These are phyloP conservation scores for Dorcus hopei DNA, from an alignment of 2,888 invertebrate genomes.

Conservation along the genomic window DNA sequence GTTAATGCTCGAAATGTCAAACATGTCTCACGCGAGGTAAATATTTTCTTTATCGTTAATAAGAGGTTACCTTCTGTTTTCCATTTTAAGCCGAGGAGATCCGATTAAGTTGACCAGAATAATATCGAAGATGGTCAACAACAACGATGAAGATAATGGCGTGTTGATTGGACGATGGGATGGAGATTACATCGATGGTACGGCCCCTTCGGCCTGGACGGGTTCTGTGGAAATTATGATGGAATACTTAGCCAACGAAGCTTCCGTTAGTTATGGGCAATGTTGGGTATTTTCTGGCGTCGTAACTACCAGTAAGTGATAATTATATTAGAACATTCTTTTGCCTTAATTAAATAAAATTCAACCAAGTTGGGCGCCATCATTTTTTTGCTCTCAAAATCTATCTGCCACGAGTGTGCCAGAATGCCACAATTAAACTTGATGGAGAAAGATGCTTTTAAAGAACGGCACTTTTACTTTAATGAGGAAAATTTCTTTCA, in stretches of 20 bases:
- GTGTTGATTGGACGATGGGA: constrained; percentile 73
- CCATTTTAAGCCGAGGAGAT: constrained; percentile 57
- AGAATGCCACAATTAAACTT: too few species aligned
- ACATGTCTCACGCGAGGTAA: constrained; percentile 46
- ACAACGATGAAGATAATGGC: constrained; percentile 69
- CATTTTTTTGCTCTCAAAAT: too few species aligned
- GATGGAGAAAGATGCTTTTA: too few species aligned
- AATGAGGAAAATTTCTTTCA: too few species aligned
- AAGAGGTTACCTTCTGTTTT: not conserved
- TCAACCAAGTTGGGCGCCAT: too few species aligned
- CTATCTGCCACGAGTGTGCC: too few species aligned
- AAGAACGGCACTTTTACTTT: too few species aligned
- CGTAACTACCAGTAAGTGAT: constrained; percentile 65
- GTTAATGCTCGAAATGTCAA: constrained; percentile 67
- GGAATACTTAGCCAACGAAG: constrained; percentile 62
- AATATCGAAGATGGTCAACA: constrained; percentile 73
- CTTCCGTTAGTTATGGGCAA: constrained; percentile 76
- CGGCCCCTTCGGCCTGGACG: constrained; percentile 75
- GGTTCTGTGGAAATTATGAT: constrained; percentile 75
- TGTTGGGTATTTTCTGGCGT: constrained; percentile 88
- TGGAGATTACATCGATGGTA: constrained; percentile 70
- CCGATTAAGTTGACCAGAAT: constrained; percentile 66
- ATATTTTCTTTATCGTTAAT: not conserved
- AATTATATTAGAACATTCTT: not conserved
- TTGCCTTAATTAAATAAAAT: not conserved